phyloP scores from a whole-genome alignment of 2,113 vertebrate genomes.

The Mesocricetus auratus region DNA sequence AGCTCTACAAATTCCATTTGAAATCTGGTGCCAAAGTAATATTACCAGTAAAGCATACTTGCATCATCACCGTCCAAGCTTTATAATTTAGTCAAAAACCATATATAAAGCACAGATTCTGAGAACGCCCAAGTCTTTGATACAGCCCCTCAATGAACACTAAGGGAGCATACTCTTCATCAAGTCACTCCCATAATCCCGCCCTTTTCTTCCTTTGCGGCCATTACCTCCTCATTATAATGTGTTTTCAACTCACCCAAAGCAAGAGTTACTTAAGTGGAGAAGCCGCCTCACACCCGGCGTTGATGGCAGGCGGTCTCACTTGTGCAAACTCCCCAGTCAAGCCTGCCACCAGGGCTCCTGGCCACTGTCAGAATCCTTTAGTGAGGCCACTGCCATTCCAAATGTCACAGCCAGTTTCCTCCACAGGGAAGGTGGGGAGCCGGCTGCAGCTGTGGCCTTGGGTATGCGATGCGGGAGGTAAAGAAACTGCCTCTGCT shows the following conservation, averaged over 20 bases:
- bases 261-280: neutral
- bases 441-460: neutral
- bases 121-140: neutral
- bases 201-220: neutral
- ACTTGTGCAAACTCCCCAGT: neutral
- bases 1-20: constrained; percentile 17
- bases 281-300: too few species aligned
- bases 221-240: neutral
- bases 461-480: neutral
- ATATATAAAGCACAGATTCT: constrained; percentile 17
- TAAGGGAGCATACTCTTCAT: neutral
- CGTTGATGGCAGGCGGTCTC: too few species aligned
- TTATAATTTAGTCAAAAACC: constrained; percentile 1
- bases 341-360: neutral
- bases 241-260: neutral
- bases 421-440: neutral
- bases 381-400: neutral
- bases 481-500: neutral
- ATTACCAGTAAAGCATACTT: neutral
- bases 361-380: neutral
- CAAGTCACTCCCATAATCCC: neutral
- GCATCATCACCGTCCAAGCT: neutral
- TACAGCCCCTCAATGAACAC: constrained; percentile 8
- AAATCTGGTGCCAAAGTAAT: constrained; percentile 18
- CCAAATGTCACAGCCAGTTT: neutral